Evolutionary conservation across 2,888 invertebrate genomes (phyloP).

Genomic region (Stenodera caucasica): DNA sequence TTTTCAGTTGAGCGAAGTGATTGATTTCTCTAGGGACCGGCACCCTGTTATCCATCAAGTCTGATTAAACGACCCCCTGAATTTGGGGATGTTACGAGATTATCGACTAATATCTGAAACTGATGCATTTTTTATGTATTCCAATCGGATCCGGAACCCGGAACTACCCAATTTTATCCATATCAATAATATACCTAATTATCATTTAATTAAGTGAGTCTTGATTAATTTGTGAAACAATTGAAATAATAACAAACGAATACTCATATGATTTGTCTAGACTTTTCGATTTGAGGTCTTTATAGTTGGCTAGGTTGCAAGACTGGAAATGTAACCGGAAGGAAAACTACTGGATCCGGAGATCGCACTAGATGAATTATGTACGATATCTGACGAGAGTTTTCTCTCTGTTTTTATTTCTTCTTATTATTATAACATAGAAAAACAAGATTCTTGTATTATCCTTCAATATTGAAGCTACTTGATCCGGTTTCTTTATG

Average conservation of each 20-base stretch:
- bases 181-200: too few species aligned
- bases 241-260: constrained; percentile 32
- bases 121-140: constrained; percentile 52
- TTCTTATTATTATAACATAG: not conserved
- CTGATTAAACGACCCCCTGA: constrained; percentile 51
- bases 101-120: constrained; percentile 49
- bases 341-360: constrained; percentile 54
- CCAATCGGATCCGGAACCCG: constrained; percentile 14
- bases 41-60: constrained; percentile 52
- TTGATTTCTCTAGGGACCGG: constrained; percentile 53
- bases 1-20: constrained; percentile 51
- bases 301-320: constrained; percentile 27
- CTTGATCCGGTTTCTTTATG: constrained; percentile 29
- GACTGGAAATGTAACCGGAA: constrained; percentile 55
- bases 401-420: constrained; percentile 30
- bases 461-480: constrained; percentile 26
- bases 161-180: not conserved
- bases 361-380: constrained; percentile 55
- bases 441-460: constrained; percentile 24
- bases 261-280: constrained; percentile 38
- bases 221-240: constrained; percentile 34
- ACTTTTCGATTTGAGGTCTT: constrained; percentile 29
- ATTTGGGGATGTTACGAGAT: constrained; percentile 45
- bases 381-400: constrained; percentile 50
- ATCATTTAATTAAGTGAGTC: too few species aligned